These are phyloP conservation scores for Oostethus manadensis DNA, from an alignment of 2,113 vertebrate genomes.

Conservation along the genomic window DNA sequence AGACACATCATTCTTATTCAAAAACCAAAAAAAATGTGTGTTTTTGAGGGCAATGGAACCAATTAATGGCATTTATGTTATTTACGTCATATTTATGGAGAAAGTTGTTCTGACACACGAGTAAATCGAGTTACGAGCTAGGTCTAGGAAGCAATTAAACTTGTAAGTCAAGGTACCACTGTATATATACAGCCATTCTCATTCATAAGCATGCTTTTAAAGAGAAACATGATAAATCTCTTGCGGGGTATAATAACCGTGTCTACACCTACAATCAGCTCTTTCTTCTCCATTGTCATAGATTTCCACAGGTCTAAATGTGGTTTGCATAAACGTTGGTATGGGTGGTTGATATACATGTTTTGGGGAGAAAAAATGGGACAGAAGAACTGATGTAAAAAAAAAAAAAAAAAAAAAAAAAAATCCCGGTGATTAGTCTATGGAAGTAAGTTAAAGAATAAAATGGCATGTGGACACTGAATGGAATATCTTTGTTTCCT, in stretches of 20 bases:
- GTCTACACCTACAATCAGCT: not conserved
- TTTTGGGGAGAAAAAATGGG: conserved; percentile 13
- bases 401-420: conserved; percentile 45
- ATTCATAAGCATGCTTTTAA: conserved; percentile 12
- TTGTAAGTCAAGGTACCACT: too few relatives aligned
- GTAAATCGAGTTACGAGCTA: too few relatives aligned
- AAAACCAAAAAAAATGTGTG: too few relatives aligned
- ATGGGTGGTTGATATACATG: not conserved
- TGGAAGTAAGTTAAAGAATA: conserved; percentile 24
- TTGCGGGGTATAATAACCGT: not conserved
- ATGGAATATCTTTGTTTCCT: conserved; percentile 51
- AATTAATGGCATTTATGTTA: too few relatives aligned
- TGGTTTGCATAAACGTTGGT: conserved; percentile 10
- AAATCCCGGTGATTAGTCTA: conserved; percentile 39
- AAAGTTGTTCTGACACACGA: too few relatives aligned
- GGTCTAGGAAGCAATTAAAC: too few relatives aligned
- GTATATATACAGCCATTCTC: not conserved
- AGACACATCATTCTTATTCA: too few relatives aligned
- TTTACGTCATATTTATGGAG: too few relatives aligned
- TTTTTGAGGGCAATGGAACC: too few relatives aligned
- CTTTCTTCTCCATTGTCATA: not conserved
- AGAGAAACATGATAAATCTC: conserved; percentile 1
- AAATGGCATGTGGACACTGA: conserved; percentile 42
- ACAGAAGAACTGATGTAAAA: conserved; percentile 57
- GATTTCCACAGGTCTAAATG: conserved; percentile 6